Evolutionary conservation across 2,113 vertebrate species (phyloP), one percentile per base, ranked within the genome.

Genomic region (Ctenomys sociabilis): DNA sequence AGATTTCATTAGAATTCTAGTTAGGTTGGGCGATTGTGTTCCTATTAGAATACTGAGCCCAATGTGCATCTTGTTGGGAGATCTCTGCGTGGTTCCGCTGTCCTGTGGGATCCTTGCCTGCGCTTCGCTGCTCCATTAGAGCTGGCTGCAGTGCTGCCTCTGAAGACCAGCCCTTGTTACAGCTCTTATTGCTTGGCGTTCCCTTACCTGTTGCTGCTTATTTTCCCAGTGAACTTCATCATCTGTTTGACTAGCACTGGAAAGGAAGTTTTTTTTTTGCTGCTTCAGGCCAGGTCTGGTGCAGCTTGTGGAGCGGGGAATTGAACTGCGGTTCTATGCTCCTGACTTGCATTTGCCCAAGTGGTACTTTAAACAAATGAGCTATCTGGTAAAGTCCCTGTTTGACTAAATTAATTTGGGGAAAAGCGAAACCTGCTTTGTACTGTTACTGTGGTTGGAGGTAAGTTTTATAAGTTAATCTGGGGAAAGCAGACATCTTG

Each of bases 391-490:
- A 49, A 49, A 49, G 49, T 11, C 49, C 49, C 49, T 49, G 9
- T 49, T 11, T 49, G 49, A 49, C 49, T 49, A 49, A 11, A 8
- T 49, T 10, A 11, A 8, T 10, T 11, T 35, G 3, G 30, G 12
- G 24, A 45, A 45, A 63, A 64, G 21, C 49, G 61, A 21, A 1
- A 35, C 73, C 54, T 49, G 26, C 4, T 81, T 77, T 22, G 14
- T 83, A 12, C 45, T 52, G 80, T 85, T 61, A 24, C 72, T 84
- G n/a, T 45, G 17, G 8, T 61, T 86, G 26, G 49, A 86, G 24
- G 63, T 84, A 75, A 91, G 49, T 93, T 84, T 93, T 84, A 85
- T 81, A 73, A 84, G n/a, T 70, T 91, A 37, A 52, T 80, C 77
- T 66, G 68, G 68, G 45, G 37, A 88, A 37, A 93, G 16, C 14